phyloP scores from a whole-genome alignment of 2,888 invertebrate species.

The Himalopsyche japonica region DNA sequence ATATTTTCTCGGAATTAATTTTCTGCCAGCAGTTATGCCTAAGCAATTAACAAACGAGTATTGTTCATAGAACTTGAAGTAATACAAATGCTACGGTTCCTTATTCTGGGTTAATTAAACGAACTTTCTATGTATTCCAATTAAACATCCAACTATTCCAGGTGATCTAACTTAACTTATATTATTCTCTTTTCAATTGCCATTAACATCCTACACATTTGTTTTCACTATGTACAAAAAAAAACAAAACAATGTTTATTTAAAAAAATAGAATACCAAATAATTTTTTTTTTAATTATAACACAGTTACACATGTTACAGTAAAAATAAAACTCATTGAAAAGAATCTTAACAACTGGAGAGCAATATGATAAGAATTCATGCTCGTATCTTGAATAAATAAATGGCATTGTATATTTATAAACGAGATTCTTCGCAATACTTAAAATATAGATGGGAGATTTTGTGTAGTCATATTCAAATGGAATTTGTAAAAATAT shows the following conservation, averaged over 20 bases:
- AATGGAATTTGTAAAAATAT: no score
- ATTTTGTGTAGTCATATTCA: no score
- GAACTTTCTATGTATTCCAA: background rate
- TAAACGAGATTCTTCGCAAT: no score
- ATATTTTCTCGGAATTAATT: background rate
- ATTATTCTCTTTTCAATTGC: background rate
- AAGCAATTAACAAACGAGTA: background rate
- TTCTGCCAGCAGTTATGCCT: background rate
- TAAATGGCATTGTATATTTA: no score
- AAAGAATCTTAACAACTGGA: background rate
- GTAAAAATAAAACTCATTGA: background rate
- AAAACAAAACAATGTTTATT: no score
- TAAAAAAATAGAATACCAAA: no score
- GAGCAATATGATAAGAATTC: no score
- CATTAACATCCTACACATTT: background rate
- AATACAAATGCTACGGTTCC: background rate
- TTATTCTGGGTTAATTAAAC: background rate
- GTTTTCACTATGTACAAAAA: background rate
- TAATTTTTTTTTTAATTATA: background rate
- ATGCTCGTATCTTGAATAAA: no score
- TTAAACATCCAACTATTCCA: constrained; percentile 13
- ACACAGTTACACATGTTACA: no score
- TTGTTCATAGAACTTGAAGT: background rate
- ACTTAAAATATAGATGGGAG: no score
- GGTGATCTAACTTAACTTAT: background rate